Conservation (phyloP, 2,888 invertebrate genomes). For the Pasiphila rectangulata region DNA sequence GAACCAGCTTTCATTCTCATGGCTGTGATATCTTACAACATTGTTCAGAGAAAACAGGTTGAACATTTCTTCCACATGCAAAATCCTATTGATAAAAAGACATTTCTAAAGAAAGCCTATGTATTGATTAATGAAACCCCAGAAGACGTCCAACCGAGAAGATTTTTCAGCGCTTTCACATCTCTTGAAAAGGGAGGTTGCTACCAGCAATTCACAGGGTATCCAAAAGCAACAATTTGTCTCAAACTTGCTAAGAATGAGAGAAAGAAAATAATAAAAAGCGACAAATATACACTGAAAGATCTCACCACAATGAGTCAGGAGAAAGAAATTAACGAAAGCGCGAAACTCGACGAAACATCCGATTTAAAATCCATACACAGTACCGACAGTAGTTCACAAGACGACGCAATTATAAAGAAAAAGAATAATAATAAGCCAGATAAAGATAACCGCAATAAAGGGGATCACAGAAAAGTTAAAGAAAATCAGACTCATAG, state of each 20-base stretch:
- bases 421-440: constrained; percentile 40
- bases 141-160: constrained; percentile 83
- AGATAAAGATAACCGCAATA: constrained; percentile 34
- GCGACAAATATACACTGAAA: constrained; percentile 51
- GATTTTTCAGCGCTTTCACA: constrained; percentile 81
- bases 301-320: constrained; percentile 62
- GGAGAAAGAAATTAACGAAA: constrained; percentile 57
- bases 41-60: constrained; percentile 84
- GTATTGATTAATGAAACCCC: constrained; percentile 82
- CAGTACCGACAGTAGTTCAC: constrained; percentile 42
- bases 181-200: constrained; percentile 82
- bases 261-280: constrained; percentile 44
- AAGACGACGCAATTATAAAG: constrained; percentile 41
- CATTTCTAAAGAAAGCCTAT: constrained; percentile 82
- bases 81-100: constrained; percentile 84
- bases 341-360: constrained; percentile 37
- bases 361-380: constrained; percentile 40
- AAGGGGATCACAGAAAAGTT: constrained; percentile 42
- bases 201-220: constrained; percentile 88
- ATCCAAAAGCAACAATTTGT: constrained; percentile 86
- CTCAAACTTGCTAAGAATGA: constrained; percentile 70
- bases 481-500: constrained; percentile 54
- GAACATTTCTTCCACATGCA: constrained; percentile 87
- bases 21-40: constrained; percentile 87
- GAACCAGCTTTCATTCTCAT: constrained; percentile 89